A percentile compares a stretch with the other conserved stretches of the same genome.
Conservation (phyloP, 2,797 vertebrate genomes). For the Ispidina picta region DNA sequence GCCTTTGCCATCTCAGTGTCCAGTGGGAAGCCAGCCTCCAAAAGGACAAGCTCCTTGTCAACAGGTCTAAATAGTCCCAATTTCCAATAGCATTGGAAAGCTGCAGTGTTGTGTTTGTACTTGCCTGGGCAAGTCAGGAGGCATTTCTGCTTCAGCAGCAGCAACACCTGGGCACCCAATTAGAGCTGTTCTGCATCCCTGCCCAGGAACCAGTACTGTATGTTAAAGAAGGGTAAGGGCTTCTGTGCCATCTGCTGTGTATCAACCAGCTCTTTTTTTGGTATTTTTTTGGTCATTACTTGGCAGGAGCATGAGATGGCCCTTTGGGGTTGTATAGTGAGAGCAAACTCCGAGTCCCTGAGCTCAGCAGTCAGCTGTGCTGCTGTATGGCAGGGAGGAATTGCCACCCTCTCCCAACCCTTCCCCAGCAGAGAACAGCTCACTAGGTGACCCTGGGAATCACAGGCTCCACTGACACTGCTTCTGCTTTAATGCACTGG, state of each 20-base stretch:
- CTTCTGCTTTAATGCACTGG: background rate
- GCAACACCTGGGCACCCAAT: background rate
- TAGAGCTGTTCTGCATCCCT: background rate
- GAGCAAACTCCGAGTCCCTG: background rate
- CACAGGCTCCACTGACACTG: background rate
- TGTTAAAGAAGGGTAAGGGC: background rate
- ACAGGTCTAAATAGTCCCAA: background rate
- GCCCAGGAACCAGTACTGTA: background rate
- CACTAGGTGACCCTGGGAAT: background rate
- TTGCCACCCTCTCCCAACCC: background rate
- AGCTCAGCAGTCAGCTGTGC: background rate
- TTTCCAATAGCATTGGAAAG: background rate
- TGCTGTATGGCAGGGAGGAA: rapidly evolving
- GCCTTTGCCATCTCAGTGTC: background rate
- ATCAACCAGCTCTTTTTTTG: background rate
- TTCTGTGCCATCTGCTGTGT: background rate
- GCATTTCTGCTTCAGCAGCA: background rate
- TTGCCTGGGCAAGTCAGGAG: background rate
- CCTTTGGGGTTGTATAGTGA: too few species aligned
- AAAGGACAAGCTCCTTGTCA: background rate
- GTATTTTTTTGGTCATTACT: background rate
- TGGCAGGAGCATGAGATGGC: too few species aligned
- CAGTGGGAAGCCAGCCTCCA: background rate
- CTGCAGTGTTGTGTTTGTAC: background rate
- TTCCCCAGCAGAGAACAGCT: background rate